Conservation (phyloP, 2,113 vertebrate genomes). For the Halichoeres trimaculatus region DNA sequence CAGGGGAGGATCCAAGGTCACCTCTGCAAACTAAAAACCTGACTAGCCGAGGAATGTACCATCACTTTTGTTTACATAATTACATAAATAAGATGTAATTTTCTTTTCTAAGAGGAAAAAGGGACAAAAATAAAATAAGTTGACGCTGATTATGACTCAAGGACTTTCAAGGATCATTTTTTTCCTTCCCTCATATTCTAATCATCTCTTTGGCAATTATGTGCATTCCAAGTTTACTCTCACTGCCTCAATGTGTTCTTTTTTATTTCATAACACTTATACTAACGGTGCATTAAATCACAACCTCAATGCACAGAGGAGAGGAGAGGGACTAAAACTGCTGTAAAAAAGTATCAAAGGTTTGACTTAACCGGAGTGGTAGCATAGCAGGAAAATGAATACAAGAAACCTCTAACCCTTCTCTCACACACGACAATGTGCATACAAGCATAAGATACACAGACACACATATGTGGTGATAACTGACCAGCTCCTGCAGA, state of each 20-base stretch:
- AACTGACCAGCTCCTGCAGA: conserved; percentile 65
- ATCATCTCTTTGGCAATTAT: conserved; percentile 76
- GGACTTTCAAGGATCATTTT: conserved; percentile 77
- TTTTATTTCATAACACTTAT: conserved; percentile 71
- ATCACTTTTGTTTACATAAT: conserved; percentile 77
- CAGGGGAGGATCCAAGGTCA: conserved; percentile 75
- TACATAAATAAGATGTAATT: conserved; percentile 76
- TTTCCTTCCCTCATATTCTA: conserved; percentile 48
- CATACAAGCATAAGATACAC: not conserved
- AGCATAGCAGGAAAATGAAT: conserved; percentile 8
- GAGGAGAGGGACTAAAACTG: conserved; percentile 12
- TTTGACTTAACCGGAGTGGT: conserved; percentile 49
- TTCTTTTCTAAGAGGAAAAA: conserved; percentile 59
- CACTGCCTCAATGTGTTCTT: conserved; percentile 52
- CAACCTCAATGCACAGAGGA: conserved; percentile 60
- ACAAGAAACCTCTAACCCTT: not conserved
- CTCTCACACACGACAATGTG: not conserved
- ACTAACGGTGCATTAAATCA: conserved; percentile 78
- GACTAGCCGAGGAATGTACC: conserved; percentile 42
- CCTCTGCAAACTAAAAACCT: conserved; percentile 44
- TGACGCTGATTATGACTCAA: conserved; percentile 79
- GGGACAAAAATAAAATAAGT: conserved; percentile 76
- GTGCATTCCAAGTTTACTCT: conserved; percentile 76
- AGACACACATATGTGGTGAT: conserved; percentile 53
- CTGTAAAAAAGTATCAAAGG: conserved; percentile 39